A percentile compares a stretch with the other conserved stretches of the same genome.
Conservation (phyloP, 2,113 vertebrate species). For the Ctenomys sociabilis region DNA sequence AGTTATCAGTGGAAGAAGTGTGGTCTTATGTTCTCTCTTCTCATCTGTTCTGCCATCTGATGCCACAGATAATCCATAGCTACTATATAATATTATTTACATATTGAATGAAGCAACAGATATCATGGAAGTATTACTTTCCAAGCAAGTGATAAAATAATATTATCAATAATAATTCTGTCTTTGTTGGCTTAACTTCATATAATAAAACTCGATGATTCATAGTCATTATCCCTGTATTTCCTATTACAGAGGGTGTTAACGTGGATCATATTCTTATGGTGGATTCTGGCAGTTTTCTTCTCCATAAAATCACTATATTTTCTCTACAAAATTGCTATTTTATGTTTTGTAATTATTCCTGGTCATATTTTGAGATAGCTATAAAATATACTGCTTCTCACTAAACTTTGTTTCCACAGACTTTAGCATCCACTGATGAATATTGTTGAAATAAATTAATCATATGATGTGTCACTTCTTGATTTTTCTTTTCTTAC, state of each 20-base stretch:
- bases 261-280: neutral
- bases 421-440: neutral
- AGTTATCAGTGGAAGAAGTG: neutral
- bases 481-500: neutral
- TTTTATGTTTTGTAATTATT: conserved; percentile 24
- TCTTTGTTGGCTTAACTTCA: neutral
- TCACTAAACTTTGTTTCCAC: neutral
- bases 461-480: neutral
- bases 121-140: neutral
- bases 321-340: neutral
- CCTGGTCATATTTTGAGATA: neutral
- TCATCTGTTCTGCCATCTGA: too few species aligned
- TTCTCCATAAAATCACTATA: neutral
- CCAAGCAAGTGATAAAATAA: neutral
- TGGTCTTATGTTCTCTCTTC: too few species aligned
- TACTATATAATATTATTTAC: neutral
- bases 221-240: neutral
- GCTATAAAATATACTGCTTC: neutral
- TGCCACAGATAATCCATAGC: neutral
- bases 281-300: neutral
- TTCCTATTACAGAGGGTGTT: neutral
- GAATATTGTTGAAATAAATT: neutral
- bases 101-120: neutral
- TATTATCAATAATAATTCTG: neutral
- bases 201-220: neutral